Base-by-base conservation (phyloP, 2,797 vertebrate species). In the Phataginus tricuspis region DNA sequence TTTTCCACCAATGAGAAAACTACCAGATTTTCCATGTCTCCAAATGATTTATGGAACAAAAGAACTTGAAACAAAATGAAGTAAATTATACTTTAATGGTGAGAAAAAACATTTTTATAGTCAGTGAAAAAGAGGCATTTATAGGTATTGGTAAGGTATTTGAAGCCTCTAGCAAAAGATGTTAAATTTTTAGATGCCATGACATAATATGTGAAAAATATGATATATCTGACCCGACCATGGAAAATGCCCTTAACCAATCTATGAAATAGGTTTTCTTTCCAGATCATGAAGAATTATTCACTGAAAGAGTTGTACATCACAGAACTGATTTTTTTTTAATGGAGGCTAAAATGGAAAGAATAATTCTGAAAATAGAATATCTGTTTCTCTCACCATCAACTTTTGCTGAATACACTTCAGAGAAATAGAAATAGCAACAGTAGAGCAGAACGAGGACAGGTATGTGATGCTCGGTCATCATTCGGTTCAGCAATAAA, bases 241-340 rank as follows among this genome's bases (percentile, higher is more conserved):
- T 82, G 87, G 97, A 97, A 98, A 98, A 98, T 97, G 95, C 57
- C 97, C 96, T 98, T 90, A 98, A 97, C 97, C 95, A 96, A 97
- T 97, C 96, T 96, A 93, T 83, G 82, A 98, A 98, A 98, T 88
- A 97, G 97, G 71, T 97, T 98, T 97, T 97, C 96, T 97, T 90
- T 98, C 87, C 92, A 94, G 96, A 98, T 98, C 74, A 96, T 93
- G 64, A 98, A 97, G 96, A 98, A 98, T 96, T 97, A 98, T 95
- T 93, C 92, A 96, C 79, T 2, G 1, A 82, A 68, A 95, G 61
- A 78, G 71, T n/a, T 86, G 72, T 95, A 86, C 68, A 94, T 97
- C 96, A 95, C 45, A 51, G 71, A 96, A 84, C 1, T 91, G 68
- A 92, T 55, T 86, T 96, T 90, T 90, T 98, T 97, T 93, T 80